Conservation (phyloP, 2,888 invertebrate genomes). For the Nomada ferruginata region DNA sequence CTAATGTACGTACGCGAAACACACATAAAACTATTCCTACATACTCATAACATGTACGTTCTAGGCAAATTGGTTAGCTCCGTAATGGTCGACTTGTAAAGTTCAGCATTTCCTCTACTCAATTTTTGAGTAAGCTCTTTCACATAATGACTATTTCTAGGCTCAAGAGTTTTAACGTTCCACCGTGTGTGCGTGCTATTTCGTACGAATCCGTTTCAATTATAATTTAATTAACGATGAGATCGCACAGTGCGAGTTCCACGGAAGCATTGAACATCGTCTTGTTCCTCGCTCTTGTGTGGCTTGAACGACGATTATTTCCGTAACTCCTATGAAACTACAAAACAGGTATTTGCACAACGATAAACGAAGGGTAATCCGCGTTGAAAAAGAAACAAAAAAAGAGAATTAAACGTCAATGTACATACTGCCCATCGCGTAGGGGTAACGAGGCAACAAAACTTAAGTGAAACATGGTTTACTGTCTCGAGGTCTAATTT, state of each 20-base stretch:
- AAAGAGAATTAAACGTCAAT: neutral
- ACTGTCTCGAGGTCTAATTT: conserved; percentile 37
- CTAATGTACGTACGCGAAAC: conserved; percentile 46
- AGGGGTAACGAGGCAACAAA: neutral
- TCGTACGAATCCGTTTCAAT: conserved; percentile 29
- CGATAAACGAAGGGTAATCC: conserved; percentile 32
- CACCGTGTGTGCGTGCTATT: conserved; percentile 19
- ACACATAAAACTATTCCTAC: conserved; percentile 49
- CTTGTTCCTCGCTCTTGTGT: conserved; percentile 7
- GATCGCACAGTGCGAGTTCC: conserved; percentile 33
- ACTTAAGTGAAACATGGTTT: conserved; percentile 18
- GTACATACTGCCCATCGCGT: conserved; percentile 26
- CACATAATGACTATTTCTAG: conserved; percentile 27
- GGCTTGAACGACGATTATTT: conserved; percentile 26
- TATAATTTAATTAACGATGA: conserved; percentile 28
- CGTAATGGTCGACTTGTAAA: conserved; percentile 34
- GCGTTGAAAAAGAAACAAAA: neutral
- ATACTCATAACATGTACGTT: conserved; percentile 46
- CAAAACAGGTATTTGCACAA: conserved; percentile 46
- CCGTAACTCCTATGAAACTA: conserved; percentile 37
- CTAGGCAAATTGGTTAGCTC: conserved; percentile 46
- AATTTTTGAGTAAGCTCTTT: conserved; percentile 25
- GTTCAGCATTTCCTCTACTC: conserved; percentile 51
- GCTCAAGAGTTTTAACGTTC: conserved; percentile 41
- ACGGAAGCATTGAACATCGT: conserved; percentile 13